phyloP scores from a whole-genome alignment of 1,140 invertebrate genomes.

The Drosophila truncata region DNA sequence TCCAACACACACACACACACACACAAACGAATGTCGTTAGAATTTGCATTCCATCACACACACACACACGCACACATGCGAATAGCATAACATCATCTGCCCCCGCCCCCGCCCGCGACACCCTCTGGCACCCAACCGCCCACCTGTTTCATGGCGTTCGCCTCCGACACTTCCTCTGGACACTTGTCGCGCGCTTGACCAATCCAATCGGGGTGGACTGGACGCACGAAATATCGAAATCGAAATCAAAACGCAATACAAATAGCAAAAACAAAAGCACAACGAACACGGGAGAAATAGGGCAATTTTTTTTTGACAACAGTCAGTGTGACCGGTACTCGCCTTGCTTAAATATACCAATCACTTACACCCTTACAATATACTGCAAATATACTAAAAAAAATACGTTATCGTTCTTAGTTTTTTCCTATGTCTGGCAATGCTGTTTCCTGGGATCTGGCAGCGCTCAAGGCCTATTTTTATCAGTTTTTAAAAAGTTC shows the following conservation, averaged over 20 bases:
- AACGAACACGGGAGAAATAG: slow-evolving; percentile 19
- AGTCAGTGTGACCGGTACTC: slow-evolving; percentile 1
- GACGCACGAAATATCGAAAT: slow-evolving; percentile 10
- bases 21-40: slow-evolving; percentile 29
- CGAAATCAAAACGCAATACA: slow-evolving; percentile 25
- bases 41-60: slow-evolving; percentile 46
- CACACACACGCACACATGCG: slow-evolving; percentile 11
- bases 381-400: not conserved
- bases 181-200: slow-evolving; percentile 28
- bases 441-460: too few species aligned
- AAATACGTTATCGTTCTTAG: not conserved
- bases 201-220: slow-evolving; percentile 7
- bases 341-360: not conserved
- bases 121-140: slow-evolving; percentile 22
- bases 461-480: not conserved
- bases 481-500: slow-evolving; percentile 2
- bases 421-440: too few species aligned
- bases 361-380: not conserved
- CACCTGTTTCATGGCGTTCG: slow-evolving; percentile 70
- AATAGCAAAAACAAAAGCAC: slow-evolving; percentile 29
- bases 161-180: slow-evolving; percentile 16
- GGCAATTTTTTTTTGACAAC: slow-evolving; percentile 19
- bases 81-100: slow-evolving; percentile 46
- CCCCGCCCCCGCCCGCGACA: not conserved
- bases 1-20: slow-evolving; percentile 15